Evolutionary conservation across 53 echinoderm and acorn worm genomes (phyloP).

Genomic region (Arbacia lixula): DNA sequence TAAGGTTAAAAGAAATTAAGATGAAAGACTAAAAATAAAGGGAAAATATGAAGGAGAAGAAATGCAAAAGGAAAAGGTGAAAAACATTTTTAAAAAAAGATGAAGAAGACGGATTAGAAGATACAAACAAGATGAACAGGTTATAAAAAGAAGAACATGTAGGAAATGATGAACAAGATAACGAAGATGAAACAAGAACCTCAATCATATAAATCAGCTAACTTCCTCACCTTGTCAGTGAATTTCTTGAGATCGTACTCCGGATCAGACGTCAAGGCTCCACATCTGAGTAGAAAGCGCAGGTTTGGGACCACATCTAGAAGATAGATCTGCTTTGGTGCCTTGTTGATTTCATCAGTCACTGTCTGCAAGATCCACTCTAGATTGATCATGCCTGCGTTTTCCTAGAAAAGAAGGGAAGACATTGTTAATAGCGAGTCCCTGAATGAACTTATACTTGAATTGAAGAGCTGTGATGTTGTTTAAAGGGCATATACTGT

Average conservation of each 20-base stretch:
- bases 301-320: constrained; percentile 96
- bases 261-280: constrained; percentile 81
- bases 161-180: too few relatives aligned
- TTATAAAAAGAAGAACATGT: too few relatives aligned
- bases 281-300: constrained; percentile 86
- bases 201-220: too few relatives aligned
- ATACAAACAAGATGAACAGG: too few relatives aligned
- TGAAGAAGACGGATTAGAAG: too few relatives aligned
- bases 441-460: too few relatives aligned
- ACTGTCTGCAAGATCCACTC: constrained; percentile 92
- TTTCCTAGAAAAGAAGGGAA: constrained; percentile 71
- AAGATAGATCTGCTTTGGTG: constrained; percentile 81
- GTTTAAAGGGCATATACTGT: too few relatives aligned
- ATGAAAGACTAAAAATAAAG: not conserved
- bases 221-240: constrained; percentile 89
- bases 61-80: not conserved
- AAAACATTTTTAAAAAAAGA: too few relatives aligned
- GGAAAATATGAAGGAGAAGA: not conserved
- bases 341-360: constrained; percentile 70
- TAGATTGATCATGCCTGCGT: constrained; percentile 72
- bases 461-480: too few relatives aligned
- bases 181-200: too few relatives aligned
- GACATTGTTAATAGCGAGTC: not conserved
- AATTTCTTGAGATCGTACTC: constrained; percentile 91
- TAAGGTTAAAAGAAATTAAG: too few relatives aligned